A percentile compares a stretch with the other conserved stretches of the same genome.
Evolutionary conservation across 1,140 invertebrate genomes (phyloP).

Genomic region (Ditylenchus dipsaci): DNA sequence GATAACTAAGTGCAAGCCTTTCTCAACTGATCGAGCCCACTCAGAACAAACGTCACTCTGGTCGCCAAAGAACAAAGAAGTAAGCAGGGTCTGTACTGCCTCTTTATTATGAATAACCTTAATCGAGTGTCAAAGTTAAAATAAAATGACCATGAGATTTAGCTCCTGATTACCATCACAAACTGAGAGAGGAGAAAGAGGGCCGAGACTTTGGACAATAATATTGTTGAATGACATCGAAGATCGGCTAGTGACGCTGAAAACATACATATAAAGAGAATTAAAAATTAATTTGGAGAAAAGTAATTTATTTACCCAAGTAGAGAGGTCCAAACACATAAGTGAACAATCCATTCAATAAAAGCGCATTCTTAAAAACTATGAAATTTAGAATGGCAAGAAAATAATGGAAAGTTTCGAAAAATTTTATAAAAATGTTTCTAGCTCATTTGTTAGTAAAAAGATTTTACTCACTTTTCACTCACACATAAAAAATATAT

Average conservation of each 20-base stretch:
- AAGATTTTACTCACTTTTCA: too few species aligned
- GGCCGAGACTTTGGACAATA: constrained; percentile 46
- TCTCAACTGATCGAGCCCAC: constrained; percentile 43
- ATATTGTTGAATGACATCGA: constrained; percentile 20
- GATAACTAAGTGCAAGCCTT: constrained; percentile 26
- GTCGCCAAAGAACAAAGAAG: constrained; percentile 51
- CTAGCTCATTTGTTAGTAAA: too few species aligned
- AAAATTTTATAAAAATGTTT: too few species aligned
- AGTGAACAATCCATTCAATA: constrained; percentile 89
- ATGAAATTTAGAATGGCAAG: constrained; percentile 59
- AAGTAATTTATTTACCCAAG: constrained; percentile 65
- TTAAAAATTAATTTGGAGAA: constrained; percentile 62
- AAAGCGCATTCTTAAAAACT: constrained; percentile 86
- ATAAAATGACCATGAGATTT: too few species aligned
- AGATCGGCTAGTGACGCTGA: constrained; percentile 19
- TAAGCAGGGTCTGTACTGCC: constrained; percentile 47
- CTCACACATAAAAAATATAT: too few species aligned
- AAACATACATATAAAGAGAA: constrained; percentile 59
- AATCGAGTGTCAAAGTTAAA: too few species aligned
- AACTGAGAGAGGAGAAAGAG: constrained; percentile 53
- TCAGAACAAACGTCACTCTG: constrained; percentile 50
- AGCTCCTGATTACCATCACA: too few species aligned
- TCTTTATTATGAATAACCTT: constrained; percentile 33
- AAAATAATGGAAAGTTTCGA: constrained; percentile 16
- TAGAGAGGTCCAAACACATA: constrained; percentile 88